These are phyloP conservation scores for Macrotus californicus DNA, from an alignment of 2,113 vertebrate species.

Conservation along the genomic window DNA sequence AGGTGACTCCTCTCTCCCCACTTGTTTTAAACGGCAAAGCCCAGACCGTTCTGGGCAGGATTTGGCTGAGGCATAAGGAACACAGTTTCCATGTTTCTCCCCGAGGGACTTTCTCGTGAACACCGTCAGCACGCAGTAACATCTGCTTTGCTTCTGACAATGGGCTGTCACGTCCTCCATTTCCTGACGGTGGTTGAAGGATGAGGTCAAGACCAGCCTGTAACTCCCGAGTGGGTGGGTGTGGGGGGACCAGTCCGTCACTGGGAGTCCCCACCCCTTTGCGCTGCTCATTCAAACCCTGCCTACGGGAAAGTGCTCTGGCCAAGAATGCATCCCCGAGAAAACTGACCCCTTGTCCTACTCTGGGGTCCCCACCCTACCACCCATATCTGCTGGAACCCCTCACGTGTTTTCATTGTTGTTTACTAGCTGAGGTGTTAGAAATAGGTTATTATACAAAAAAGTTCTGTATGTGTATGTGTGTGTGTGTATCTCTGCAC, in stretches of 20 bases:
- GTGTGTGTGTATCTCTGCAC: not conserved
- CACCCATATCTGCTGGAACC: not conserved
- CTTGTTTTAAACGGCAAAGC: not conserved
- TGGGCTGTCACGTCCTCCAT: not conserved
- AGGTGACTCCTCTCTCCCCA: too few relatives aligned
- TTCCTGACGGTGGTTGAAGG: not conserved
- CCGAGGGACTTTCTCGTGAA: not conserved
- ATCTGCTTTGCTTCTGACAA: not conserved
- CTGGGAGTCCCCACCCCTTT: not conserved
- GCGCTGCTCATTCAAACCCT: not conserved
- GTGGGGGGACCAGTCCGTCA: not conserved
- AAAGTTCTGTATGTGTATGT: not conserved
- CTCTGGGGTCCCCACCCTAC: not conserved
- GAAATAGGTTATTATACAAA: not conserved
- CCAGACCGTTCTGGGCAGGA: not conserved
- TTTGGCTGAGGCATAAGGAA: not conserved
- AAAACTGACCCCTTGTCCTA: too few relatives aligned
- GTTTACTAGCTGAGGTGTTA: not conserved
- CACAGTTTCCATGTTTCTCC: not conserved
- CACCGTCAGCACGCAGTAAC: accelerated
- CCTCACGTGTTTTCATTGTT: not conserved
- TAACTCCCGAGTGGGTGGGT: not conserved
- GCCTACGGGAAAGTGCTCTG: not conserved
- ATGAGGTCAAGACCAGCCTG: not conserved
- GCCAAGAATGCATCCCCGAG: not conserved